Base-by-base conservation (phyloP, 2,888 invertebrate genomes). In the Crematogaster levior region DNA sequence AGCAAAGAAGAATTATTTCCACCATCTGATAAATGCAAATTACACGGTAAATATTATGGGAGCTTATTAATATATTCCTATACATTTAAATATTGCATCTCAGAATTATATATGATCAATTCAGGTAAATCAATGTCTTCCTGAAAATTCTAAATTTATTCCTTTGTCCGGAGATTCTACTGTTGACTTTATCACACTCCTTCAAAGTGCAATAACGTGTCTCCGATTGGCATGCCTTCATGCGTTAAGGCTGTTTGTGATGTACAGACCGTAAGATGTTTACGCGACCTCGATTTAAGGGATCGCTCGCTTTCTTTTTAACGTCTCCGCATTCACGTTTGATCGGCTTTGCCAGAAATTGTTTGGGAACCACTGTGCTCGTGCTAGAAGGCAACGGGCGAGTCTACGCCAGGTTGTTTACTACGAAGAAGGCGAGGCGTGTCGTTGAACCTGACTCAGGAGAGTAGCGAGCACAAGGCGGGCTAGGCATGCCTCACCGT, bases 391-490 rank as follows among this genome's bases (percentile, higher is more conserved):
- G 88, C 88, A 88, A 87, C 88, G 89, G 89, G 90, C 89, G 91
- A 90, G 90, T 92, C 92, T 93, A 92, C 91, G 92, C 91, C 92
- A 92, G 93, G 93, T 92, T 93, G 93, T 93, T 93, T 93, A 93
- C 93, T 92, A 93, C 92, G 92, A 92, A 91, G 92, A 90, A 93
- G 93, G 92, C 92, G 91, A 93, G 93, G 93, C 93, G 92, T 93
- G 93, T 93, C 93, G 93, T 93, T 93, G 93, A 93, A 93, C 93
- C 92, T 92, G 91, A 87, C 91, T 88, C 85, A 85, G 87, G 88
- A 91, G 92, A 90, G 91, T 89, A 90, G 88, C 89, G 85, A 88
- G 90, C 85, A 88, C 84, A 86, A 88, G 89, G 87, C 91, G 89
- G 89, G 87, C 92, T 90, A 88, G 89, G 90, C 91, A 84, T 90